Conservation (phyloP, 1,140 invertebrate genomes). For the Sesamia nonagrioides region DNA sequence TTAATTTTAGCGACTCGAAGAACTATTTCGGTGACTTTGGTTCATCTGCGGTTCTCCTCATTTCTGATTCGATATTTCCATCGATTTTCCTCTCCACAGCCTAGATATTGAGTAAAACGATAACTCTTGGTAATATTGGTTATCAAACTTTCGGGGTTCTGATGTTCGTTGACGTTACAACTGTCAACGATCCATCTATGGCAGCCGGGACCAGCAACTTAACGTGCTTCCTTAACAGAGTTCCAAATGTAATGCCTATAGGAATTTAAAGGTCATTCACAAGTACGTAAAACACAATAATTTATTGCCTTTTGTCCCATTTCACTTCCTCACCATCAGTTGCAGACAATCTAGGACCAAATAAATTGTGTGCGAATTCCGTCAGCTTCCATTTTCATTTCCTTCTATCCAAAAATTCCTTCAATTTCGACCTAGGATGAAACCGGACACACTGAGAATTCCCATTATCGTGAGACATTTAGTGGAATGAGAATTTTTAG, state of each 20-base stretch:
- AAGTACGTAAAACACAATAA: constrained; percentile 23
- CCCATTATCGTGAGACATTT: neutral
- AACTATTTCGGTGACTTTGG: too few species aligned
- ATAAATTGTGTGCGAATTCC: constrained; percentile 25
- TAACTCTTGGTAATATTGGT: too few species aligned
- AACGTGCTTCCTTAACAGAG: too few species aligned
- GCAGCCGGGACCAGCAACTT: too few species aligned
- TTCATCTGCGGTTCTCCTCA: too few species aligned
- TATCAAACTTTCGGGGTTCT: too few species aligned
- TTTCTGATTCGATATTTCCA: too few species aligned
- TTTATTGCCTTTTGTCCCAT: neutral
- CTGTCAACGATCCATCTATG: too few species aligned
- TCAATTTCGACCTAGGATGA: constrained; percentile 18
- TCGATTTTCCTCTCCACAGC: too few species aligned
- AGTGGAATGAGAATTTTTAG: constrained; percentile 12
- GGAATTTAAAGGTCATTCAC: neutral
- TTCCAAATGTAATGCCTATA: neutral
- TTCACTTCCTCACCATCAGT: neutral
- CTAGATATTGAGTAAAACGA: too few species aligned
- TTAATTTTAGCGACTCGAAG: too few species aligned
- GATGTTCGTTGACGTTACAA: too few species aligned
- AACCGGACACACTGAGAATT: constrained; percentile 33
- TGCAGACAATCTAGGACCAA: constrained; percentile 4
- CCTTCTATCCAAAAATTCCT: constrained; percentile 35
- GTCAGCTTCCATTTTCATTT: constrained; percentile 26